Conservation (phyloP, 2,797 vertebrate species). For the Alauda arvensis region DNA sequence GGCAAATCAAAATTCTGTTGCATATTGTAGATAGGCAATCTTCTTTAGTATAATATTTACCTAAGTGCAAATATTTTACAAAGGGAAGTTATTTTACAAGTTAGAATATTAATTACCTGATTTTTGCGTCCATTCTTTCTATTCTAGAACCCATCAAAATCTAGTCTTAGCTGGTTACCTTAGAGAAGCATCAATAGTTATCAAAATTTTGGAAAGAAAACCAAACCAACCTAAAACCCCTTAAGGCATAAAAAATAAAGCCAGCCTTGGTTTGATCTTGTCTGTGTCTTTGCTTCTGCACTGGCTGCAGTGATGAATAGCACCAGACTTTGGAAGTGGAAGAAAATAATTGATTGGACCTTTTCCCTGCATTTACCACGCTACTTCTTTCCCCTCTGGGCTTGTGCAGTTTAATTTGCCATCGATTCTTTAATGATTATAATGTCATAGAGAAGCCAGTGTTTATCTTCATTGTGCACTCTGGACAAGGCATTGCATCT, state of each 20-base stretch:
- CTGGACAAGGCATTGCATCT: not conserved
- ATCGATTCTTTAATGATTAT: constrained; percentile 72
- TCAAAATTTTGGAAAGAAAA: not conserved
- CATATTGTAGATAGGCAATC: not conserved
- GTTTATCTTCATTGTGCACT: constrained; percentile 60
- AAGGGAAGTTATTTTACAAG: not conserved
- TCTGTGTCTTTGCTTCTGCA: constrained; percentile 13
- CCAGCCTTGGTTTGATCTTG: not conserved
- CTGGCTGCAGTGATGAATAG: constrained; percentile 22
- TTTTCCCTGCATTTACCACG: constrained; percentile 21
- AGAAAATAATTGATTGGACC: constrained; percentile 54
- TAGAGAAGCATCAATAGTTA: not conserved
- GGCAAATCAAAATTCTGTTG: not conserved
- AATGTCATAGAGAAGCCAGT: constrained; percentile 24
- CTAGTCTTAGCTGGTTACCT: not conserved
- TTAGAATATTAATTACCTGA: not conserved
- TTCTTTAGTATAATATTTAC: not conserved
- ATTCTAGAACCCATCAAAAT: not conserved
- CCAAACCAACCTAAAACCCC: fast-evolving
- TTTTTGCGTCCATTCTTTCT: not conserved
- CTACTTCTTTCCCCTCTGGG: constrained; percentile 34
- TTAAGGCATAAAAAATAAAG: not conserved
- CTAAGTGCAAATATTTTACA: not conserved
- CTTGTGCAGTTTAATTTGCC: constrained; percentile 68
- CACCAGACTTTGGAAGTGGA: not conserved